Evolutionary conservation across 2,888 invertebrate genomes (phyloP), one percentile per base, ranked within the genome.

Genomic region (Clistopyga incitator): DNA sequence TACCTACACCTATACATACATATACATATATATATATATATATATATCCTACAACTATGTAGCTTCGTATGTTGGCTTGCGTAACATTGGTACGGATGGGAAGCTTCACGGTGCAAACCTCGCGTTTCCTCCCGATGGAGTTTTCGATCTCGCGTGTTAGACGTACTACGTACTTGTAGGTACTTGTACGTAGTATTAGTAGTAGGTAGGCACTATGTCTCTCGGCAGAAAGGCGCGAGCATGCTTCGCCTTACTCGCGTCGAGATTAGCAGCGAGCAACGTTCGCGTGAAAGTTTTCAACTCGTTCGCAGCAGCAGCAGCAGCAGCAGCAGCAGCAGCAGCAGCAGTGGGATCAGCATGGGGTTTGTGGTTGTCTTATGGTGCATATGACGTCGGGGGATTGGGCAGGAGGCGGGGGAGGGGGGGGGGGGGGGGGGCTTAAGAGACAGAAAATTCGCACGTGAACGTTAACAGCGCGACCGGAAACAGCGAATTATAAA

Each of bases 251-350:
- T 59, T 71, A 54, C 56, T 34, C 76, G 34, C 15, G 20, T 38
- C 64, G 45, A 50, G 71, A 81, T 77, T 56, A 74, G 34, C 65
- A 50, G 10, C 29, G 59, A 59, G 45, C n/a, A 47, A 47, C 59
- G 42, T 47, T 82, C 61, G 72, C 78, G 78, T 78, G 82, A 82
- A 82, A 82, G 82, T 82, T 82, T 56, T 61, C 38, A 61, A 68
- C 68, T 70, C 78, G 78, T 78, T 82, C 52, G 78, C 23, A 74
- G 38, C 61, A 50, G 42, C 70, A 70, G 23, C 78, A 50, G n/a
- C n/a, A n/a, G n/a, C n/a, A n/a, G n/a, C n/a, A n/a, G 54, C 13
- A 68, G 25, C 64, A 45, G 45, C 67, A 77, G 78, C 23, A 74
- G 38, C 61, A 50, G 42, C 70, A 70, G 23, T 70, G 38, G 54